Evolutionary conservation across 1,140 invertebrate species (phyloP), one percentile per base, ranked within the genome.

Genomic region (Drosophila teissieri): DNA sequence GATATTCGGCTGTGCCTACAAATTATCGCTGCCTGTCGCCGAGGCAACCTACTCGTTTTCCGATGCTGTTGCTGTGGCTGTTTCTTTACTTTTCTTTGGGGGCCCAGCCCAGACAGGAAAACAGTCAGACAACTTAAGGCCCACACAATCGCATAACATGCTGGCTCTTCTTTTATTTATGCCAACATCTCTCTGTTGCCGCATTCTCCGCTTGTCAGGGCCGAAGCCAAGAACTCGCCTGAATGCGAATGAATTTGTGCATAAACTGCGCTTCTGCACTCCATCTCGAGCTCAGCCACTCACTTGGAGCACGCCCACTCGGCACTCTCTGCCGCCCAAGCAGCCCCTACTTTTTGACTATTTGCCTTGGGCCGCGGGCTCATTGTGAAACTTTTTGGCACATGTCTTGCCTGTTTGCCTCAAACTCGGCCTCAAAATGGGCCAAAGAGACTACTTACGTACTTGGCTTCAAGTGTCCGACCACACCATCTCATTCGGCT

Each of bases 381-480:
- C 84, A 89, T 88, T 89, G 84, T 84, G 67, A 89, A 88, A 86
- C 83, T 86, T 86, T 89, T 80, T 88, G 84, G 84, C 84, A 88
- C 84, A 88, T 84, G 84, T 89, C 84, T 89, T 84, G 80, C 57
- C 76, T 89, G 82, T 74, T 56, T 78, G 81, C 34, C 63, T 14
- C 58, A 22, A 15, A 15, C 42, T 4, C 17, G 17, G 42, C 42
- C 64, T 42, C 44, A 54, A 76, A 76, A 76, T 34, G 49, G 56
- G 55, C 78, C 74, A 56, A 54, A 37, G 57, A 67, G 57, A 57
- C 40, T 67, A 70, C 68, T 82, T 73, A 55, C 39, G n/a, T 53
- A 48, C 61, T 75, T 57, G 52, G 53, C 46, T 52, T 36, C 17
- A 51, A 73, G 64, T 65, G 73, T 22, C 40, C 39, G 44, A 11